These are phyloP conservation scores for Anolis apletophallus DNA, from an alignment of 2,797 vertebrate species.

Conservation along the genomic window DNA sequence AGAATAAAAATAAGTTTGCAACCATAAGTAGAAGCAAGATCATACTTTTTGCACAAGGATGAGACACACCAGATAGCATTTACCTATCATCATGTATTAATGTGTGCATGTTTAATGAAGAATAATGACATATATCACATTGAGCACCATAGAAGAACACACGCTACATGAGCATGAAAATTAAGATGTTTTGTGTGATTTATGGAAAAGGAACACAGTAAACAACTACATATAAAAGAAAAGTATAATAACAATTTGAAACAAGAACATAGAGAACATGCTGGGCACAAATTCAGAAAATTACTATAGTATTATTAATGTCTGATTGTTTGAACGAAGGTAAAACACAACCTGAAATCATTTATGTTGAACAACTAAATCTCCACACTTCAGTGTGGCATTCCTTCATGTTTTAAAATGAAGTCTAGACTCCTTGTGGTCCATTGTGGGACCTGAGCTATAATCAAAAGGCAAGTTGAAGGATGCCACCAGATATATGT, in stretches of 20 bases:
- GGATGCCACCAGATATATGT: background rate
- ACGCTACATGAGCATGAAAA: background rate
- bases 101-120: background rate
- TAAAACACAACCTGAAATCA: background rate
- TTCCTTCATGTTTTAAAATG: background rate
- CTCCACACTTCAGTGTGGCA: background rate
- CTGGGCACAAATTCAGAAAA: background rate
- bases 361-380: background rate
- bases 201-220: background rate
- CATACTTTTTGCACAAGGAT: background rate
- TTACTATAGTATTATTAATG: background rate
- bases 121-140: background rate
- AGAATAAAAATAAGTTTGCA: background rate
- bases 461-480: background rate
- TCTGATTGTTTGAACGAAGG: background rate
- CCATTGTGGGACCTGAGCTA: background rate
- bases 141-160: background rate
- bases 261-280: background rate
- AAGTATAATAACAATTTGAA: background rate
- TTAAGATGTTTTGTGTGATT: background rate
- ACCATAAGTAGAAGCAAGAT: background rate
- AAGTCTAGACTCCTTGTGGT: background rate
- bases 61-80: background rate
- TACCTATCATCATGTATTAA: background rate
- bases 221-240: background rate